phyloP scores from a whole-genome alignment of 1,140 invertebrate species.

The Scaptomyza hsui region DNA sequence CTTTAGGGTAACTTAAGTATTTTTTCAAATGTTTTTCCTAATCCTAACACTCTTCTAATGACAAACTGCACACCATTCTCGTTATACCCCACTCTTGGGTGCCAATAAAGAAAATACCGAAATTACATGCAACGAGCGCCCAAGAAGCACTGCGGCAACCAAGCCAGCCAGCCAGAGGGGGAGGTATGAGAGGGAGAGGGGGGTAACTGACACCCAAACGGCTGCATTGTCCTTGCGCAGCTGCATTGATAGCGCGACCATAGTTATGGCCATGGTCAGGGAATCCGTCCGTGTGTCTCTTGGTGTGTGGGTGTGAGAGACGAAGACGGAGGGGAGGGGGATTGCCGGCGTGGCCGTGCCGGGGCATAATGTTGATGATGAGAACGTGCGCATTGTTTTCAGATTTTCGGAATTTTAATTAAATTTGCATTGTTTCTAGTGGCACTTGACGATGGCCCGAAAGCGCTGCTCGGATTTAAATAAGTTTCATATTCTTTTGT shows the following conservation, averaged over 20 bases:
- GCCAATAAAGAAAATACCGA: slow-evolving; percentile 35
- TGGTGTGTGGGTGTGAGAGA: not conserved
- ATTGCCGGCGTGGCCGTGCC: slow-evolving; percentile 17
- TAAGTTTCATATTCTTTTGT: slow-evolving; percentile 61
- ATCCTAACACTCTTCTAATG: not conserved
- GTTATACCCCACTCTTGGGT: not conserved
- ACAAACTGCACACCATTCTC: not conserved
- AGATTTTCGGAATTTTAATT: slow-evolving; percentile 74
- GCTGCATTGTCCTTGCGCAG: slow-evolving; percentile 43
- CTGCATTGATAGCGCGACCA: slow-evolving; percentile 47
- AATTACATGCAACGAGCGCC: slow-evolving; percentile 41
- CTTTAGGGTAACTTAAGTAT: too few species aligned
- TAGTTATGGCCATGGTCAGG: slow-evolving; percentile 39
- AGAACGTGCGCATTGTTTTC: slow-evolving; percentile 67
- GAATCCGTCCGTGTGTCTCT: slow-evolving; percentile 22
- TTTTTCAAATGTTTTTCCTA: too few species aligned
- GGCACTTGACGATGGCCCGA: slow-evolving; percentile 53
- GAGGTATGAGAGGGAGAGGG: not conserved
- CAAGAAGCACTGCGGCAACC: slow-evolving; percentile 15
- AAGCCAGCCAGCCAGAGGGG: not conserved
- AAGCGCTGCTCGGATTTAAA: slow-evolving; percentile 52
- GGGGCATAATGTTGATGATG: slow-evolving; percentile 66
- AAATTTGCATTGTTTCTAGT: slow-evolving; percentile 72
- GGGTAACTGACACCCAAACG: not conserved
- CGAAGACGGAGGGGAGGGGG: not conserved